These are phyloP conservation scores for Agelaius phoeniceus DNA, from an alignment of 2,113 vertebrate species.

Conservation along the genomic window DNA sequence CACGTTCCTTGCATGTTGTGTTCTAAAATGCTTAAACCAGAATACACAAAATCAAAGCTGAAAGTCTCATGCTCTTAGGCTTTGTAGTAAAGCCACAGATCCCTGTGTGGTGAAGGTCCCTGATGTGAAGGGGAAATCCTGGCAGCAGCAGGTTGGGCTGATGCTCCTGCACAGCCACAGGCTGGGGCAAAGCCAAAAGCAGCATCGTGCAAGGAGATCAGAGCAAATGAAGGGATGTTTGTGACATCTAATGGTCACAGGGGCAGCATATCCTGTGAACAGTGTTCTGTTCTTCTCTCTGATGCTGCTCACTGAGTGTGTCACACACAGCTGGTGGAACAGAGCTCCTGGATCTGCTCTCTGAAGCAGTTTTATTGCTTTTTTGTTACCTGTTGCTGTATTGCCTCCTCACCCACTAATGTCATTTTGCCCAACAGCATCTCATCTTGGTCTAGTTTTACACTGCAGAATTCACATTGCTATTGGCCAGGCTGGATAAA, in stretches of 20 bases:
- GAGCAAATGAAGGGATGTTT: neutral
- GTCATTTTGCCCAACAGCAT: neutral
- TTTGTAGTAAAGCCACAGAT: neutral
- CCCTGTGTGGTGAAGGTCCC: fast-evolving
- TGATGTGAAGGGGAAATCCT: neutral
- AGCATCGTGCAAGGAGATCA: neutral
- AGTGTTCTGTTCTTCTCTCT: neutral
- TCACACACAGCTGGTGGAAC: neutral
- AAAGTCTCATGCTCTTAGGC: neutral
- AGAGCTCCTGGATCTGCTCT: neutral
- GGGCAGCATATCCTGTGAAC: neutral
- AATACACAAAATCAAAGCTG: neutral
- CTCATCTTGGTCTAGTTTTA: neutral
- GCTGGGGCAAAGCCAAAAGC: neutral
- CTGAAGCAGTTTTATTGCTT: neutral
- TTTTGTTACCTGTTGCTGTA: neutral
- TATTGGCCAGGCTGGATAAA: neutral
- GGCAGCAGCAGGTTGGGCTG: neutral
- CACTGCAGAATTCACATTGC: neutral
- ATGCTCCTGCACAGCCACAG: neutral
- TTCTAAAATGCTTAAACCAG: neutral
- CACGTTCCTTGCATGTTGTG: fast-evolving
- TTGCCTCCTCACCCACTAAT: neutral
- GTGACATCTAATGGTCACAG: neutral
- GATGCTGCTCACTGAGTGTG: neutral